Conservation (phyloP, 1,140 invertebrate species). For the Calosoma granatense region DNA sequence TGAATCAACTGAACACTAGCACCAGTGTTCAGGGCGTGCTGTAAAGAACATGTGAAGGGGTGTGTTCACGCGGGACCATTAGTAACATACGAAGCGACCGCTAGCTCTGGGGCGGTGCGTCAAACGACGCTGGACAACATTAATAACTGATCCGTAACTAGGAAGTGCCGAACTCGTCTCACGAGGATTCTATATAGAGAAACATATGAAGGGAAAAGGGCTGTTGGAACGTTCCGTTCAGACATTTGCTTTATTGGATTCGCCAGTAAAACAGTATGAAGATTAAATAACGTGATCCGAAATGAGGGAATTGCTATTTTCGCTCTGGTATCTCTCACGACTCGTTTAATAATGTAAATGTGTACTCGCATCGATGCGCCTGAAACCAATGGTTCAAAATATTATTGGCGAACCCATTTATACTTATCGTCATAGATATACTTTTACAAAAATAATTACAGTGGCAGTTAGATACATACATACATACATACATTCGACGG, state of each 20-base stretch:
- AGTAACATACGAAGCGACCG: too few species aligned
- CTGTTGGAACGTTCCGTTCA: background rate
- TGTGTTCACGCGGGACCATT: too few species aligned
- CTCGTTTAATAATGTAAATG: background rate
- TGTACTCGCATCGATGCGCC: too few species aligned
- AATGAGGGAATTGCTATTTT: background rate
- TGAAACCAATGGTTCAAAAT: too few species aligned
- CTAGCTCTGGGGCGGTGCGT: background rate
- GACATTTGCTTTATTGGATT: background rate
- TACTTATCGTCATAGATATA: too few species aligned
- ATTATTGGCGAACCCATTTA: too few species aligned
- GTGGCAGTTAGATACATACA: too few species aligned
- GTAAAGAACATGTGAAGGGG: background rate
- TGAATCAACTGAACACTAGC: background rate
- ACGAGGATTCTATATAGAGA: slow-evolving; percentile 2
- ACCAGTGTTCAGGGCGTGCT: background rate
- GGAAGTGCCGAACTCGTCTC: background rate
- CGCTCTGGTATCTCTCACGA: background rate
- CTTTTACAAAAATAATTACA: too few species aligned
- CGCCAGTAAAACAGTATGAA: background rate
- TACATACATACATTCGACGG: too few species aligned
- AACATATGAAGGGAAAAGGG: background rate
- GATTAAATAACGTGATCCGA: background rate
- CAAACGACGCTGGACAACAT: background rate
- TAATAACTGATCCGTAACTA: slow-evolving; percentile 8